phyloP scores from a whole-genome alignment of 1,140 invertebrate genomes.

The Littorina saxatilis region DNA sequence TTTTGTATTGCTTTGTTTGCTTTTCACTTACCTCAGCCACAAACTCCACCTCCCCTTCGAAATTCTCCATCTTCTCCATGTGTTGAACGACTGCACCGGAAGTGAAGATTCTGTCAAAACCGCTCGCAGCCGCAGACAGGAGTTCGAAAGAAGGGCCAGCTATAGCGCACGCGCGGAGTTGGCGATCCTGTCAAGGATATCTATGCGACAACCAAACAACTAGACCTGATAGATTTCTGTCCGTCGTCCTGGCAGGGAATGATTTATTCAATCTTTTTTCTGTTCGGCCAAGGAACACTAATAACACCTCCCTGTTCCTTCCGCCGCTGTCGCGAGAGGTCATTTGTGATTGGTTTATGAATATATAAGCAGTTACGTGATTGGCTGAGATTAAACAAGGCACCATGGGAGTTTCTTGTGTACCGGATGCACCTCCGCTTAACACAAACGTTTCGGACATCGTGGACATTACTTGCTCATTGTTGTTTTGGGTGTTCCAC shows the following conservation, averaged over 20 bases:
- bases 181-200: no score
- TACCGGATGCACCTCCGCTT: background rate
- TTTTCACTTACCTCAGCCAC: no score
- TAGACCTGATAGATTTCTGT: no score
- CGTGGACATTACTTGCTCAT: background rate
- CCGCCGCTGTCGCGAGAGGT: constrained; percentile 14
- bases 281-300: background rate
- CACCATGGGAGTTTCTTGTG: background rate
- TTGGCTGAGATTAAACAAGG: constrained; percentile 21
- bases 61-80: no score
- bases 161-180: no score
- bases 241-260: background rate
- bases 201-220: no score
- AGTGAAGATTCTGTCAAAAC: no score
- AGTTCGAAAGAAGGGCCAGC: no score
- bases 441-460: background rate
- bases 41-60: no score
- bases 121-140: no score
- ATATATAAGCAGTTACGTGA: constrained; percentile 21
- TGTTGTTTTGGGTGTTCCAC: background rate
- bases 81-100: no score
- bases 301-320: background rate
- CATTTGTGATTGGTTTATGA: constrained; percentile 30
- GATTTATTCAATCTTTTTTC: constrained; percentile 17
- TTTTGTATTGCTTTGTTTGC: no score